Base-by-base conservation (phyloP, 2,113 vertebrate species). In the Chelonoidis abingdonii region DNA sequence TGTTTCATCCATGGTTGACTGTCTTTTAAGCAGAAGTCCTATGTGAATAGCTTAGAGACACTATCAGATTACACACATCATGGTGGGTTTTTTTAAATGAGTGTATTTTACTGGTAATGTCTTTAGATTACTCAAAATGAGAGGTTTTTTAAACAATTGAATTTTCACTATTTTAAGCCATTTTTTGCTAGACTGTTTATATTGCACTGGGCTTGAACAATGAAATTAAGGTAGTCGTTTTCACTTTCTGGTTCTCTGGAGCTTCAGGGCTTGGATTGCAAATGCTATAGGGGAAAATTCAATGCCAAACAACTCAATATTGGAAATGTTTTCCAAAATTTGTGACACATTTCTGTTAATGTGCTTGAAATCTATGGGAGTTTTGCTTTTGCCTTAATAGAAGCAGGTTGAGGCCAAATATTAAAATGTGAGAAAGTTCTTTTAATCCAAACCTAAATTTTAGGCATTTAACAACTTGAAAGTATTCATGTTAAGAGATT, bases 1-100 rank as follows among this genome's bases (percentile, higher is more conserved):
- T 97, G 94, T 96, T 97, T 97, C 94, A 95, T 91, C 89, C 91
- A 56, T 95, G 65, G 92, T 47, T 95, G 90, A 25, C 79, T 96
- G 93, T 92, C 84, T 97, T 93, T 97, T 96, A 95, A 94, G 94
- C 79, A 93, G 81, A 91, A 93, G 94, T 95, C 85, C 95, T 95
- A 88, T 0, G 2, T 95, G 92, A 96, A 69, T 86, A 94, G 93
- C 24, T 94, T 95, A 93, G 87, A 96, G 81, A 54, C n/a, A 17
- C 38, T 35, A 1, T 91, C 52, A 62, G 78, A 93, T 91, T 93
- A 92, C 92, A 62, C 44, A 93, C 72, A 87, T 53, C 8, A 25
- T 83, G 79, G 41, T 19, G 24, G 2, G 21, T 86, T 84, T 35
- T 78, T 93, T 94, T 86, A 84, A 89, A 91, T 41, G 29, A 94